Conservation (phyloP, 2,797 vertebrate genomes). For the Salarias fasciatus region DNA sequence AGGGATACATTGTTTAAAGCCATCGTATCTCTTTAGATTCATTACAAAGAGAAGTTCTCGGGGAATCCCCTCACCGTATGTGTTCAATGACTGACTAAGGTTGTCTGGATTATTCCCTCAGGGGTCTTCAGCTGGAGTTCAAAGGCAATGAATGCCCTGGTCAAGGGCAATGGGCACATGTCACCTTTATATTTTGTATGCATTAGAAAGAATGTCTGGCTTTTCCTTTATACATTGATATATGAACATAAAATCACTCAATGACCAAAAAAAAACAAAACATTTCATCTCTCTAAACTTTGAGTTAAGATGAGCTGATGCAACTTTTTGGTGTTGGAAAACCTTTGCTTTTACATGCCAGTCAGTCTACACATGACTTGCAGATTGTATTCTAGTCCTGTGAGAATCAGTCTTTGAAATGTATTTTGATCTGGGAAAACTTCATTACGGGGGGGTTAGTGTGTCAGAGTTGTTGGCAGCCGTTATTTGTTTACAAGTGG, state of each 20-base stretch:
- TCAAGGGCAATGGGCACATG: slow-evolving; percentile 26
- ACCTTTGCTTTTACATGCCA: neutral
- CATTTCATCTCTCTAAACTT: too few relatives aligned
- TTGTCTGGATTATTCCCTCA: slow-evolving; percentile 42
- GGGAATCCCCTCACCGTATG: slow-evolving; percentile 38
- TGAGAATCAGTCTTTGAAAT: too few relatives aligned
- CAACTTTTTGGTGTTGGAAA: neutral
- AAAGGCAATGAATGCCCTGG: slow-evolving; percentile 6
- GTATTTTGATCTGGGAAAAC: too few relatives aligned
- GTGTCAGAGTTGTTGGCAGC: slow-evolving; percentile 16
- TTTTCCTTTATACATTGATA: neutral
- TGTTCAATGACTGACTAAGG: slow-evolving; percentile 17
- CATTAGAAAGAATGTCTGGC: neutral
- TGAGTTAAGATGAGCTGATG: too few relatives aligned
- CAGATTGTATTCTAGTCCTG: too few relatives aligned
- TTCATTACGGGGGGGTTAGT: neutral
- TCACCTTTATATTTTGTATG: slow-evolving; percentile 13
- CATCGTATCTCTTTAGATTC: slow-evolving; percentile 2
- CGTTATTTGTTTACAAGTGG: slow-evolving; percentile 14
- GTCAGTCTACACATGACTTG: too few relatives aligned
- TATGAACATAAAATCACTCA: too few relatives aligned
- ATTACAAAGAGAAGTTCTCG: slow-evolving; percentile 12
- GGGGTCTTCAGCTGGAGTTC: slow-evolving; percentile 9
- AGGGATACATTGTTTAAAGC: neutral
- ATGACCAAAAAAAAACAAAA: too few relatives aligned